phyloP scores from a whole-genome alignment of 2,113 vertebrate genomes.

The Melanotaenia duboulayi region DNA sequence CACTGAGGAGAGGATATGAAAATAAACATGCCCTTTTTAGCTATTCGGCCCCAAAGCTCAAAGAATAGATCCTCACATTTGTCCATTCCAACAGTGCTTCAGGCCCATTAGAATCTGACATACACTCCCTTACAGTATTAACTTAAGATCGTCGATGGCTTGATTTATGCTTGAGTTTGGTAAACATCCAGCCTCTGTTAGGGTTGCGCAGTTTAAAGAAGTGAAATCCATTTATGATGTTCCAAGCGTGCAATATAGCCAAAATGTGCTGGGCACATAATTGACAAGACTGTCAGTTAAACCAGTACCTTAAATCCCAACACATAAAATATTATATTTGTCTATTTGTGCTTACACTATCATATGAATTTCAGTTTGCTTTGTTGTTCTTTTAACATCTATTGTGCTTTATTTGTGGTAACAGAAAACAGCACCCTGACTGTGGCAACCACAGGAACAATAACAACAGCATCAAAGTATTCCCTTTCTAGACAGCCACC shows the following conservation, averaged over 20 bases:
- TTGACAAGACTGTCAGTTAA: neutral
- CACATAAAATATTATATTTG: neutral
- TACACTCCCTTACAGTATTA: constrained; percentile 72
- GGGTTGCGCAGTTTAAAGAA: constrained; percentile 19
- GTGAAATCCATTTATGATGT: constrained; percentile 18
- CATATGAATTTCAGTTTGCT: neutral
- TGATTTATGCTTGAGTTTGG: constrained; percentile 52
- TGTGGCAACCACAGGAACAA: constrained; percentile 23
- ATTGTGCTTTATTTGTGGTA: constrained; percentile 26
- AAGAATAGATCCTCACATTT: constrained; percentile 71
- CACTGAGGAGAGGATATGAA: constrained; percentile 56
- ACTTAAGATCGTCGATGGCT: constrained; percentile 48
- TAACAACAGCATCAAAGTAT: constrained; percentile 34
- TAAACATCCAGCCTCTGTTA: constrained; percentile 5
- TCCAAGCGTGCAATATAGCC: constrained; percentile 10
- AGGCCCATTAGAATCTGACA: constrained; percentile 78
- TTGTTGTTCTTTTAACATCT: constrained; percentile 4
- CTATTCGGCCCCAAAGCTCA: constrained; percentile 61
- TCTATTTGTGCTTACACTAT: neutral
- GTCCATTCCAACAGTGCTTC: constrained; percentile 65
- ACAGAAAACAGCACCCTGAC: constrained; percentile 6
- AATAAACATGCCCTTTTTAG: constrained; percentile 76
- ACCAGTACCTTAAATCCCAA: neutral
- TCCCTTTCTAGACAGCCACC: constrained; percentile 29
- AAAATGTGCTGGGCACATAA: neutral